These are phyloP conservation scores for Dasypolia templi DNA, from an alignment of 2,888 invertebrate species.

Conservation along the genomic window DNA sequence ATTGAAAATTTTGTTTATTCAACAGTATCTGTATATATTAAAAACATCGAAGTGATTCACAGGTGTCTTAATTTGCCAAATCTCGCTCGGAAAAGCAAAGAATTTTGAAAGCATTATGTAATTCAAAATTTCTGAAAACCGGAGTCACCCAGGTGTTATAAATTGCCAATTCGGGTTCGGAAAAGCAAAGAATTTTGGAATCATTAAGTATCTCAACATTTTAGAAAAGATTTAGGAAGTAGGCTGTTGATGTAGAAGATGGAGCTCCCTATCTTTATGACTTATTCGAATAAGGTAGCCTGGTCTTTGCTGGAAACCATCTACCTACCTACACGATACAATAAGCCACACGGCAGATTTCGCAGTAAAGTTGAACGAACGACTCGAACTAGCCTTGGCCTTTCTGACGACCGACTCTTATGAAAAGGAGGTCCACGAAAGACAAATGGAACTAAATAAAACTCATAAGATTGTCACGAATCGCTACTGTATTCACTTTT, in stretches of 20 bases:
- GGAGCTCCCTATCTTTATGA: background rate
- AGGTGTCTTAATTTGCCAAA: too few species aligned
- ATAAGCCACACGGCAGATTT: constrained; percentile 14
- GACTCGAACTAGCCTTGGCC: constrained; percentile 52
- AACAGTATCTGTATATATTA: too few species aligned
- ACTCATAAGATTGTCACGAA: constrained; percentile 18
- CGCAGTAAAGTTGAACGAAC: constrained; percentile 60
- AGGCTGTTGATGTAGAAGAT: background rate
- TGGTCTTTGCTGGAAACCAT: background rate
- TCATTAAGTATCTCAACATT: too few species aligned
- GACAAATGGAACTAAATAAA: constrained; percentile 37
- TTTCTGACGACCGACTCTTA: constrained; percentile 51
- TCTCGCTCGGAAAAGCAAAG: too few species aligned
- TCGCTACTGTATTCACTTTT: background rate
- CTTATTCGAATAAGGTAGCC: background rate
- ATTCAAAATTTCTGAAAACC: too few species aligned
- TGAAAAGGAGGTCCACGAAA: constrained; percentile 44
- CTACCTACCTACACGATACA: background rate
- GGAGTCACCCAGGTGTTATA: too few species aligned
- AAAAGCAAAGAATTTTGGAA: too few species aligned
- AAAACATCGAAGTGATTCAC: too few species aligned
- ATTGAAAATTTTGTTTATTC: too few species aligned
- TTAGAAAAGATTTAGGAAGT: background rate
- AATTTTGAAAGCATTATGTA: too few species aligned
- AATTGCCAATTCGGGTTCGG: too few species aligned